Percentiles rank a stretch among this genome's conserved stretches.
Conservation (phyloP, 2,113 vertebrate genomes). For the Tonatia bakeri region DNA sequence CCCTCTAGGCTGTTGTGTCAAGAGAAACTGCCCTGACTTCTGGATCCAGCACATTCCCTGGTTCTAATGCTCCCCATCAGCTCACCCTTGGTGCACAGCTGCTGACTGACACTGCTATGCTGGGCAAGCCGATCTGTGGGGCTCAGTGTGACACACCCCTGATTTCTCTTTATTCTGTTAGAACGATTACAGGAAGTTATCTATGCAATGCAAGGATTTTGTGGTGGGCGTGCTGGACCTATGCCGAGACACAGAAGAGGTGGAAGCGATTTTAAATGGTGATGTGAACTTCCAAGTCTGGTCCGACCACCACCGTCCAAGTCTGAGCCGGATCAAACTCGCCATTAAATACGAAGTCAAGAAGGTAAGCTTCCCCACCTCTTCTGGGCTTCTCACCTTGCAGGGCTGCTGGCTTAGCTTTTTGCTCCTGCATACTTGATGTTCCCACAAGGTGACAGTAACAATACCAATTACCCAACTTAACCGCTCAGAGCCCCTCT, state of each 20-base stretch:
- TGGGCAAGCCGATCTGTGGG: background rate
- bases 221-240: conserved; percentile 97
- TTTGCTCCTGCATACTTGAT: background rate
- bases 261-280: conserved; percentile 96
- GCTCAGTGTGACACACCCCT: background rate
- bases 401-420: background rate
- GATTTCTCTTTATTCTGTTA: conserved; percentile 73
- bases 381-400: background rate
- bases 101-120: background rate
- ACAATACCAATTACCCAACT: background rate
- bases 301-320: conserved; percentile 90
- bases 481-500: background rate
- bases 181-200: conserved; percentile 98
- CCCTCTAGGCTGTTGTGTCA: background rate
- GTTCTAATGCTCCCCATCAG: background rate
- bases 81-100: background rate
- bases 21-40: background rate
- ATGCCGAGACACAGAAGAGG: conserved; percentile 96
- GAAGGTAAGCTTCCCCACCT: conserved; percentile 85
- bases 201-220: conserved; percentile 99
- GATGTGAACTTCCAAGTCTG: conserved; percentile 90
- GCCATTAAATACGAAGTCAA: conserved; percentile 98
- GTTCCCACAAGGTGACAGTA: background rate
- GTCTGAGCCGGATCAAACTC: conserved; percentile 93
- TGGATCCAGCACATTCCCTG: background rate